Evolutionary conservation across 1,140 invertebrate species (phyloP).

Genomic region (Dendroctonus ponderosae): DNA sequence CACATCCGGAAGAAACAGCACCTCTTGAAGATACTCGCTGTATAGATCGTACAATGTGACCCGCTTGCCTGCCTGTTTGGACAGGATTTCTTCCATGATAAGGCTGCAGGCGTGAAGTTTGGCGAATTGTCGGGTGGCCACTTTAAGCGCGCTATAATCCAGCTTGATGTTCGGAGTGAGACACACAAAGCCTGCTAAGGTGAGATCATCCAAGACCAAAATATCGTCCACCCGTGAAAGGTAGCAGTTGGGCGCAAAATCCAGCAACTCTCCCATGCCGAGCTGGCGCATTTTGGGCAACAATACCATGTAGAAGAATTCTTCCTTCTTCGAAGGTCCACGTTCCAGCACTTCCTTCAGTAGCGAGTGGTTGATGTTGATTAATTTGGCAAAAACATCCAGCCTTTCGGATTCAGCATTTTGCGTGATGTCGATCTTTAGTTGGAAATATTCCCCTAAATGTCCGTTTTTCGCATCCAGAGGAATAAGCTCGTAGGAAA

Average conservation of each 20-base stretch:
- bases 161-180: slow-evolving; percentile 20
- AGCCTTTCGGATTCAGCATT: neutral
- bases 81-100: slow-evolving; percentile 38
- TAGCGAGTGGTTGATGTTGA: slow-evolving; percentile 11
- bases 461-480: slow-evolving; percentile 31
- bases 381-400: slow-evolving; percentile 34
- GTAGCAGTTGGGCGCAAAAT: slow-evolving; percentile 29
- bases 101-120: slow-evolving; percentile 38
- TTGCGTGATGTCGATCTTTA: slow-evolving; percentile 16
- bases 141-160: slow-evolving; percentile 16
- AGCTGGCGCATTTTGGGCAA: slow-evolving; percentile 19
- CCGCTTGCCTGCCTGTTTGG: slow-evolving; percentile 1
- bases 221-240: slow-evolving; percentile 21
- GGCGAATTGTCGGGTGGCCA: slow-evolving; percentile 24
- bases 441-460: slow-evolving; percentile 33
- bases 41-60: slow-evolving; percentile 22
- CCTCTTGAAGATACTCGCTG: slow-evolving; percentile 43
- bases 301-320: slow-evolving; percentile 29
- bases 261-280: slow-evolving; percentile 21
- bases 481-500: slow-evolving; percentile 12
- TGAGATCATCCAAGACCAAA: slow-evolving; percentile 35
- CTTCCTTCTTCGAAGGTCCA: slow-evolving; percentile 28
- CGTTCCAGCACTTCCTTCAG: slow-evolving; percentile 10
- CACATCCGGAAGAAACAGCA: neutral
- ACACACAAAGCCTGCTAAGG: slow-evolving; percentile 16